Evolutionary conservation across 2,113 vertebrate species (phyloP).

Genomic region (Eulacestoma nigropectus): DNA sequence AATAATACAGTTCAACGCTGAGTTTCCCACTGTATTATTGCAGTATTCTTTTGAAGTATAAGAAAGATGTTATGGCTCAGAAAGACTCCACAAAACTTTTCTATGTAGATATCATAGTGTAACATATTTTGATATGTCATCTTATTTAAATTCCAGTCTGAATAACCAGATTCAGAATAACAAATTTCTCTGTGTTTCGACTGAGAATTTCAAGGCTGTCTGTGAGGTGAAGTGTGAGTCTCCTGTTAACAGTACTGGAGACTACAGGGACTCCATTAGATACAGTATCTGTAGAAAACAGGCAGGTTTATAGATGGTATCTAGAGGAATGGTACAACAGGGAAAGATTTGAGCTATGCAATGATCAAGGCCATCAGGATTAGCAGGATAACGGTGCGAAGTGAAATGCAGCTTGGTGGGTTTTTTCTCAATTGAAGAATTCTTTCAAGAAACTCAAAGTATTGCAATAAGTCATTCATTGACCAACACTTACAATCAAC

Average conservation of each 20-base stretch:
- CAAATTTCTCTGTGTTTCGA: not conserved
- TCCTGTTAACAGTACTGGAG: not conserved
- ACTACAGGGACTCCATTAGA: not conserved
- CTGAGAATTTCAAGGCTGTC: not conserved
- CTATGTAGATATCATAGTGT: not conserved
- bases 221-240: not conserved
- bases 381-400: not conserved
- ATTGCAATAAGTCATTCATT: not conserved
- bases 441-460: not conserved
- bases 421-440: not conserved
- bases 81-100: not conserved
- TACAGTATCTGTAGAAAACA: not conserved
- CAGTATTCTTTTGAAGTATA: not conserved
- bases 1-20: not conserved
- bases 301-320: not conserved
- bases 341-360: not conserved
- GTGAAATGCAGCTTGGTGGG: not conserved
- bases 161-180: not conserved
- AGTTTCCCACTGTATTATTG: not conserved
- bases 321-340: not conserved
- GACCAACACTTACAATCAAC: not conserved
- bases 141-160: not conserved
- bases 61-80: not conserved
- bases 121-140: not conserved
- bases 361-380: not conserved